Percentiles rank a stretch among this genome's conserved stretches.
Conservation (phyloP, 2,888 invertebrate species). For the Ferrisia virgata region DNA sequence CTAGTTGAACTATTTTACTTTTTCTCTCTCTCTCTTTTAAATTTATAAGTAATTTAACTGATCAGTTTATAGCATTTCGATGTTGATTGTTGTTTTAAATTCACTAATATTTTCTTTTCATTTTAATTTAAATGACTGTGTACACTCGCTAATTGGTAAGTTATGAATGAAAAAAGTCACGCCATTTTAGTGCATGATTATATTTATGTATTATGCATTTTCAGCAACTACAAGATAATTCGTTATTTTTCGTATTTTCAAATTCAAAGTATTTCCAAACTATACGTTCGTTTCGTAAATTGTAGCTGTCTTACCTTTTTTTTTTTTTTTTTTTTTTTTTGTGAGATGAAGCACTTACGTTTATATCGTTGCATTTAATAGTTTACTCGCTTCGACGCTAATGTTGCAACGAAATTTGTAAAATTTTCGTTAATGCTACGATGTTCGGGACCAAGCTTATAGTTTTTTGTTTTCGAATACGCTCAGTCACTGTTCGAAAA, state of each 20-base stretch:
- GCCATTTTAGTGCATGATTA: neutral
- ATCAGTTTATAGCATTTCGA: slow-evolving; percentile 1
- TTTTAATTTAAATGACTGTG: neutral
- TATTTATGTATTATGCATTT: neutral
- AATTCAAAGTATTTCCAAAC: too few species aligned
- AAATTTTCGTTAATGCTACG: neutral
- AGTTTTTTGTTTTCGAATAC: neutral
- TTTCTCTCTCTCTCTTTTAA: neutral
- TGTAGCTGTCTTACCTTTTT: too few species aligned
- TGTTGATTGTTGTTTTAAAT: slow-evolving; percentile 15
- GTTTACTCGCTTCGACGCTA: neutral
- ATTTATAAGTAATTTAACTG: neutral
- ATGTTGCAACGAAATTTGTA: neutral
- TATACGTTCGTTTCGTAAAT: neutral
- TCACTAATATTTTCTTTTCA: neutral
- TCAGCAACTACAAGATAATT: neutral
- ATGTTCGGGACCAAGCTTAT: neutral
- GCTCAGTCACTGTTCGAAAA: neutral
- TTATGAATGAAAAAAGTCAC: slow-evolving; percentile 7
- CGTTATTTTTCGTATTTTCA: neutral
- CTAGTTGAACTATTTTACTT: neutral
- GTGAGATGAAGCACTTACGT: too few species aligned
- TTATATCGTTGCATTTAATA: neutral
- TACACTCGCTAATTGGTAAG: slow-evolving; percentile 19
- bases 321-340: too few species aligned